Percentiles rank a stretch among this genome's conserved stretches.
Conservation (phyloP, 2,797 vertebrate species). For the Graptemys geographica region DNA sequence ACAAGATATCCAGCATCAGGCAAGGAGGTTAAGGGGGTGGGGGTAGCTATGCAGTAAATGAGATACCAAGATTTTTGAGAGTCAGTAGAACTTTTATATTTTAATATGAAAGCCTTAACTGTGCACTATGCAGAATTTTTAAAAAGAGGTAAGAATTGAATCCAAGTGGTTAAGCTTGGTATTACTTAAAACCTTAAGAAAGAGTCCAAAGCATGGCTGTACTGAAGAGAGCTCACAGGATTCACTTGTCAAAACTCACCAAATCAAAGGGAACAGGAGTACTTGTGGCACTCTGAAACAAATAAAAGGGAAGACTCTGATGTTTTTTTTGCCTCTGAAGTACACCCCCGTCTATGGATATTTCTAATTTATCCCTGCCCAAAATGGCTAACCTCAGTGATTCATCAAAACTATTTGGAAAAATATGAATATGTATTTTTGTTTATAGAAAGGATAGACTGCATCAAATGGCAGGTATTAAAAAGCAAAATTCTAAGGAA, state of each 20-base stretch:
- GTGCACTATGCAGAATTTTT: not conserved
- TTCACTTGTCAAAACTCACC: not conserved
- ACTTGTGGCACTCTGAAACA: too few species aligned
- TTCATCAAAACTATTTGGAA: not conserved
- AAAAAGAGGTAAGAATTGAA: not conserved
- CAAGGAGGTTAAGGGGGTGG: not conserved
- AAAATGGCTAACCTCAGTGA: not conserved
- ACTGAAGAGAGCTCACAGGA: not conserved
- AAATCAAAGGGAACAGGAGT: not conserved
- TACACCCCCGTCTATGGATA: not conserved
- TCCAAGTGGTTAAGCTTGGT: not conserved
- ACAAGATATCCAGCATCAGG: too few species aligned
- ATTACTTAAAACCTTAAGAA: not conserved
- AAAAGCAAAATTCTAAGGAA: not conserved
- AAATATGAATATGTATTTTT: not conserved
- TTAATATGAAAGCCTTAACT: not conserved
- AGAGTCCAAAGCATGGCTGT: not conserved
- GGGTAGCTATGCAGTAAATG: not conserved
- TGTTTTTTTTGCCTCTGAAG: not conserved
- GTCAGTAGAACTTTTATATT: not conserved
- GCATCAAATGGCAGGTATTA: not conserved
- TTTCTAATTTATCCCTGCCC: not conserved
- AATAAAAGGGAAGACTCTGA: not conserved
- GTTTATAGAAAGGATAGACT: not conserved
- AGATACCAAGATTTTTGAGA: not conserved